These are phyloP conservation scores for Austrofundulus limnaeus DNA, from an alignment of 2,113 vertebrate species.

Conservation along the genomic window DNA sequence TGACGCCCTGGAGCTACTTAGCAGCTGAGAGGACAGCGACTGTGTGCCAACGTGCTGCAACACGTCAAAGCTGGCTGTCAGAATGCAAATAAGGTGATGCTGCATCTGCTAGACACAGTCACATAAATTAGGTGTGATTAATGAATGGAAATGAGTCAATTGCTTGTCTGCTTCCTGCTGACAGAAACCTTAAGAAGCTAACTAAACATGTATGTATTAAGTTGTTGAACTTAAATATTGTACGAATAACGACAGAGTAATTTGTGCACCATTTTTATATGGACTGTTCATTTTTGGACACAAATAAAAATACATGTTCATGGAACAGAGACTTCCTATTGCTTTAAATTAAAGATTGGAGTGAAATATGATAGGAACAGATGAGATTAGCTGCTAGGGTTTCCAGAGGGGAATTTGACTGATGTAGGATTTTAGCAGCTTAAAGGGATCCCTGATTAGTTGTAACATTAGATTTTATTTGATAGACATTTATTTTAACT, in stretches of 20 bases:
- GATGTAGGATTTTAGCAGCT: no score
- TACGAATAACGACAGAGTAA: background rate
- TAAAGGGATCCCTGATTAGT: no score
- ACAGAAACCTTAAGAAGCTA: background rate
- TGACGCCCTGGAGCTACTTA: conserved; percentile 62
- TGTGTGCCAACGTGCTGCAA: conserved; percentile 50
- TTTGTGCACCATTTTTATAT: no score
- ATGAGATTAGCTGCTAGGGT: no score
- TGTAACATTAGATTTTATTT: no score
- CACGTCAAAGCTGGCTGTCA: conserved; percentile 43
- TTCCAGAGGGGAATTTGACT: no score
- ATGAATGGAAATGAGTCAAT: conserved; percentile 11
- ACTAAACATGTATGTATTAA: background rate
- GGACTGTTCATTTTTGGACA: no score
- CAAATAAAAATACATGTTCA: no score
- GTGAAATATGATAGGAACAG: no score
- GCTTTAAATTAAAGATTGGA: no score
- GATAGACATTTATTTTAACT: no score
- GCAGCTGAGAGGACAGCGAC: conserved; percentile 44
- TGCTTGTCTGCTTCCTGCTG: conserved; percentile 14
- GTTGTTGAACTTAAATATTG: background rate
- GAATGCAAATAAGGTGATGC: conserved; percentile 60
- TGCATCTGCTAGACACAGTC: conserved; percentile 36
- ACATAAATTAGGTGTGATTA: conserved; percentile 48
- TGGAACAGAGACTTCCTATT: no score